Evolutionary conservation across 2,888 invertebrate genomes (phyloP), one percentile per base, ranked within the genome.

Genomic region (Phasia obesa): DNA sequence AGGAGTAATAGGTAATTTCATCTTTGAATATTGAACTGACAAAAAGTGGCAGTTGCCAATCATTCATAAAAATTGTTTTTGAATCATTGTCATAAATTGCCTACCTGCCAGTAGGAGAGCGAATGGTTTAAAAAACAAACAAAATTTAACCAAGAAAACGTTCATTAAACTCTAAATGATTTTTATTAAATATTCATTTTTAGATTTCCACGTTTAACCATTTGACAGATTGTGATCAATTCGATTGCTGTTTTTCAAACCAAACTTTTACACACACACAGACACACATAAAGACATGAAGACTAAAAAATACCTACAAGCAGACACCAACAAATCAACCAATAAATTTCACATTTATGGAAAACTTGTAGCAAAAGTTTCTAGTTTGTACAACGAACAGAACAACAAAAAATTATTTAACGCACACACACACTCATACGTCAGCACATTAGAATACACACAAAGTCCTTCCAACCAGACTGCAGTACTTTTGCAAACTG

Each of bases 181-280:
- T 64, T 65, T 69, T 74, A 78, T 78, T 74, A 82, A 82, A 78
- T 75, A 82, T 78, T 82, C 64, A 82, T 74, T 78, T 69, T 82
- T 78, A 73, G 77, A 73, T 74, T 65, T 75, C 65, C 69, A 82
- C 77, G 78, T 78, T 78, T 70, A 74, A 69, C 77, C 62, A 78
- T 78, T 82, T 78, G 82, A 82, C 82, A 78, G 69, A 75, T 70
- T 78, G 74, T 82, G 82, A 78, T 78, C 64, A 74, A 82, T 82
- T 70, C 67, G 53, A 80, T 64, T 75, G 55, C 49, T 44, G 11
- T 53, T 64, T 64, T 25, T 23, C 35, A 59, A 27, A 67, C 69
- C 21, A n/a, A n/a, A n/a, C n/a, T n/a, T n/a, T n/a, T n/a, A 44
- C 17, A 67, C 7, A 47, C 38, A 23, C 0, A 44, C 9, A 35